Evolutionary conservation across 2,797 vertebrate genomes (phyloP).

Genomic region (Eulemur coronatus): DNA sequence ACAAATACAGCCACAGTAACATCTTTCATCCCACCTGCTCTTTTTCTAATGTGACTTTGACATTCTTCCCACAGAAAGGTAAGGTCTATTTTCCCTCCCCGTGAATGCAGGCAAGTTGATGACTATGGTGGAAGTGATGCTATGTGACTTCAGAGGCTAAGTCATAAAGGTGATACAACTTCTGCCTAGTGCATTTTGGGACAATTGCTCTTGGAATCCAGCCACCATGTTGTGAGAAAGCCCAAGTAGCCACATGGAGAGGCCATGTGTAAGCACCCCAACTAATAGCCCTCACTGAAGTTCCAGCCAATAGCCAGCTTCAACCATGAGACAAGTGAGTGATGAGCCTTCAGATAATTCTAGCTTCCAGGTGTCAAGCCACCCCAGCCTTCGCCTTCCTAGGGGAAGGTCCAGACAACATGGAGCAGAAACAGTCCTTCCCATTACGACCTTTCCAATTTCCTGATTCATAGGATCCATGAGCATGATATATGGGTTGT

Average conservation of each 20-base stretch:
- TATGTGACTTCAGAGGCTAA: not conserved
- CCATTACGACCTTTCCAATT: not conserved
- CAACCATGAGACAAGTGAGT: not conserved
- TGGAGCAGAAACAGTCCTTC: not conserved
- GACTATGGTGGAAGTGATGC: not conserved
- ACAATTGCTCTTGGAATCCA: not conserved
- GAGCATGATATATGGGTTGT: not conserved
- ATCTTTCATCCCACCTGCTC: not conserved
- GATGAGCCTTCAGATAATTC: not conserved
- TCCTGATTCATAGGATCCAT: not conserved
- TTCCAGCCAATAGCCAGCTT: not conserved
- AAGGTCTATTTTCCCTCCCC: not conserved
- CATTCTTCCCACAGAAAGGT: not conserved
- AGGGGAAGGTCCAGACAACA: not conserved
- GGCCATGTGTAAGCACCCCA: rapidly evolving
- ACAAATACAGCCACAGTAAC: not conserved
- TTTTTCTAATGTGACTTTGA: not conserved
- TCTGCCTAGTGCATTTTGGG: not conserved
- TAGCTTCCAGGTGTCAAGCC: too few relatives aligned
- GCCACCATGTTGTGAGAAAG: not conserved
- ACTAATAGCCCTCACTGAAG: not conserved
- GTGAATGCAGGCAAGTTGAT: not conserved
- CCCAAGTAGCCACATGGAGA: not conserved
- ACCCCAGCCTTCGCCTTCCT: not conserved
- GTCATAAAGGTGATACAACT: not conserved